These are phyloP conservation scores for Nymphicus hollandicus DNA, from an alignment of 2,113 vertebrate species.

Conservation along the genomic window DNA sequence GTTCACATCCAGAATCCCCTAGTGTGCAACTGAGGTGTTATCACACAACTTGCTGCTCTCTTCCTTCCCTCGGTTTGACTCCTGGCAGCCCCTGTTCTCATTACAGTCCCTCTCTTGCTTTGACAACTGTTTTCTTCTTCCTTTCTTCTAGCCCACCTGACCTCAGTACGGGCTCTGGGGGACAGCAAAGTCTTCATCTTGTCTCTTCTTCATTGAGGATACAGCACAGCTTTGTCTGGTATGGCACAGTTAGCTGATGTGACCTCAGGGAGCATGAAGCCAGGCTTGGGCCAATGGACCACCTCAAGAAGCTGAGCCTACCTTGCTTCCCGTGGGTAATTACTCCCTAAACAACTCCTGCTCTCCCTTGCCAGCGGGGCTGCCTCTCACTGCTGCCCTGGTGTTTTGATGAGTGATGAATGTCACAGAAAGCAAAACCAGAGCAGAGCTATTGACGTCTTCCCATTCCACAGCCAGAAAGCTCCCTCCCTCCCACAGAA, in stretches of 20 bases:
- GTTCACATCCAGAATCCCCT: neutral
- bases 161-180: neutral
- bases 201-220: neutral
- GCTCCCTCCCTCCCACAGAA: neutral
- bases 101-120: neutral
- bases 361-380: neutral
- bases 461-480: neutral
- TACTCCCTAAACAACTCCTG: neutral
- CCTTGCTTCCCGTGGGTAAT: neutral
- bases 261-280: neutral
- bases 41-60: neutral
- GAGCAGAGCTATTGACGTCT: neutral
- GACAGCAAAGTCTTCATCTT: neutral
- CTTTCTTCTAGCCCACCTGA: neutral
- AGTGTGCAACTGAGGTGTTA: neutral
- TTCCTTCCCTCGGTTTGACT: accelerated
- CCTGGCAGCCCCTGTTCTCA: neutral
- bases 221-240: neutral
- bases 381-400: neutral
- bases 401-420: neutral
- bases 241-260: neutral
- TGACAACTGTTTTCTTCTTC: neutral
- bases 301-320: neutral
- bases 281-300: neutral
- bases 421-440: neutral